Conservation (phyloP, 1,140 invertebrate genomes). For the Rhyzopertha dominica region DNA sequence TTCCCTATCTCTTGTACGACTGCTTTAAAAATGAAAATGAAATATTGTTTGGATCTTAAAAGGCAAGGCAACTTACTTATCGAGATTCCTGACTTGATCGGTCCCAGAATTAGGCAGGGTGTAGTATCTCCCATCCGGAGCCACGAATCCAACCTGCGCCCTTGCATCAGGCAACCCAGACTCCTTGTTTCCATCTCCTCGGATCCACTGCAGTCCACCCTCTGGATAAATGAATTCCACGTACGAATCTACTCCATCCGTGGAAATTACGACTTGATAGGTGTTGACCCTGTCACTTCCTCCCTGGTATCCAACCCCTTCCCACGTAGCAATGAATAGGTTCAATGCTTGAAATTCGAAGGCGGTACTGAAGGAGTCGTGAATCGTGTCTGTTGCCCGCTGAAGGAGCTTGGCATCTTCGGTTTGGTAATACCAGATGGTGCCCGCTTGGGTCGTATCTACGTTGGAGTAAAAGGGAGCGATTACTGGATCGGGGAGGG, state of each 20-base stretch:
- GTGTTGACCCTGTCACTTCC: slow-evolving; percentile 54
- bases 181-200: slow-evolving; percentile 60
- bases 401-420: slow-evolving; percentile 57
- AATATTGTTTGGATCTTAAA: neutral
- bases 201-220: slow-evolving; percentile 86
- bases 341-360: slow-evolving; percentile 60
- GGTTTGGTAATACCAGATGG: slow-evolving; percentile 75
- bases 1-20: too few relatives aligned
- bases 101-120: slow-evolving; percentile 79
- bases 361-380: slow-evolving; percentile 63
- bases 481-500: slow-evolving; percentile 83
- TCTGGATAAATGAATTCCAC: slow-evolving; percentile 82
- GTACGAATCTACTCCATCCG: slow-evolving; percentile 77
- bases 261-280: slow-evolving; percentile 79
- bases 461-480: slow-evolving; percentile 89
- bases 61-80: slow-evolving; percentile 52
- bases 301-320: slow-evolving; percentile 55
- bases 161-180: slow-evolving; percentile 73
- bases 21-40: neutral
- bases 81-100: slow-evolving; percentile 71
- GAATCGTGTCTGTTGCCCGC: slow-evolving; percentile 62
- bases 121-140: slow-evolving; percentile 67
- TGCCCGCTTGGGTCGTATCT: slow-evolving; percentile 69
- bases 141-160: slow-evolving; percentile 88
- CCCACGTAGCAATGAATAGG: slow-evolving; percentile 64